Percentiles rank a stretch among this genome's conserved stretches.
These are phyloP conservation scores for Chaetodon trifascialis DNA, from an alignment of 2,113 vertebrate species.

Conservation along the genomic window DNA sequence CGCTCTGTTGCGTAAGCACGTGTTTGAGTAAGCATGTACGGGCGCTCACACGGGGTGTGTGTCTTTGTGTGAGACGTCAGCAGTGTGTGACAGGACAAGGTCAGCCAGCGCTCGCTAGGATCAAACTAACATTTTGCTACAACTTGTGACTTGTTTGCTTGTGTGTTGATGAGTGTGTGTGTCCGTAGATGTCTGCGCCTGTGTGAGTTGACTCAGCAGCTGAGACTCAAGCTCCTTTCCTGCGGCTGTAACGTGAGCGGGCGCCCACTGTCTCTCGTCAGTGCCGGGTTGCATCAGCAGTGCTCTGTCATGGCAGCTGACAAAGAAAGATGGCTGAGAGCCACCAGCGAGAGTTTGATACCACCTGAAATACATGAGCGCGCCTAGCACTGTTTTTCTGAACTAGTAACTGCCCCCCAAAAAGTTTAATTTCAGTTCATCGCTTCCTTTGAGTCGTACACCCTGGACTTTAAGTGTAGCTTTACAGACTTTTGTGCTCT, in stretches of 20 bases:
- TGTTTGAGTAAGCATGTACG: constrained; percentile 23
- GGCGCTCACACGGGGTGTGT: background rate
- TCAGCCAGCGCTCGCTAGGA: constrained; percentile 18
- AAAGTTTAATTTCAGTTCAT: background rate
- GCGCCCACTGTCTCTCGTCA: constrained; percentile 30
- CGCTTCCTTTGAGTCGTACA: background rate
- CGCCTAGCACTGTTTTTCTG: background rate
- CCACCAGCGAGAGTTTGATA: background rate
- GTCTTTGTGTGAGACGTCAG: constrained; percentile 26
- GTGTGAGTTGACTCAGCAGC: constrained; percentile 54
- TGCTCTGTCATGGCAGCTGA: constrained; percentile 40
- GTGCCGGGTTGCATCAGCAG: constrained; percentile 26
- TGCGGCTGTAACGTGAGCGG: constrained; percentile 60
- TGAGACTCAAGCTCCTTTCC: constrained; percentile 48
- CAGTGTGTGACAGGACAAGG: constrained; percentile 34
- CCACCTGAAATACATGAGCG: constrained; percentile 16
- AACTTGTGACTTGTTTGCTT: constrained; percentile 1
- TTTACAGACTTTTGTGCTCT: background rate
- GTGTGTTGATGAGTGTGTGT: constrained; percentile 13
- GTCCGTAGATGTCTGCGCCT: constrained; percentile 1
- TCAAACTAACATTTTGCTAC: constrained; percentile 17
- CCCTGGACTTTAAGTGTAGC: background rate
- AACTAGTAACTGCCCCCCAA: background rate
- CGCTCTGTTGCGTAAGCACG: constrained; percentile 26
- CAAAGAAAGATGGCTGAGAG: constrained; percentile 30